Conservation (phyloP, 2,888 invertebrate species). For the Dynastes grantii region DNA sequence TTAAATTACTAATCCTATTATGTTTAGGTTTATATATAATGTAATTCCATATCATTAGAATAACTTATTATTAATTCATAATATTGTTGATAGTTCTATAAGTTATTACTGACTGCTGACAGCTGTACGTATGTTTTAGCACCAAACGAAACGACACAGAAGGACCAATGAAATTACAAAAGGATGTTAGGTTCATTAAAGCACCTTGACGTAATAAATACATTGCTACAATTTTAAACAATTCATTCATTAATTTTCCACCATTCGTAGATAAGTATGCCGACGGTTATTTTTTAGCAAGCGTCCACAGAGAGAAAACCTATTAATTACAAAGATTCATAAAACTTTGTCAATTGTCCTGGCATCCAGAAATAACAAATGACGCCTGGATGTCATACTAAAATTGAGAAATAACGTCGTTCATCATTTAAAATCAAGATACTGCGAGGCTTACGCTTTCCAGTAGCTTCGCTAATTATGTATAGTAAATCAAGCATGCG, state of each 20-base stretch:
- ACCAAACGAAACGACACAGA: too few species aligned
- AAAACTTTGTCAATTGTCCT: constrained; percentile 48
- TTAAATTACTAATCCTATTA: too few species aligned
- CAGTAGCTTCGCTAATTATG: constrained; percentile 39
- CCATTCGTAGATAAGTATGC: not conserved
- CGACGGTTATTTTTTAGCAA: constrained; percentile 13
- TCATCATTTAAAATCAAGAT: constrained; percentile 53
- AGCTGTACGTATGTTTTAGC: too few species aligned
- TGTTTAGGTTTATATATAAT: too few species aligned
- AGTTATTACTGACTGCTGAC: too few species aligned
- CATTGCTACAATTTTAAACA: not conserved
- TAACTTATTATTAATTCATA: too few species aligned
- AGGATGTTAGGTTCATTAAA: too few species aligned
- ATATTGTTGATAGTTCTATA: too few species aligned
- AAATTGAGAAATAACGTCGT: constrained; percentile 57
- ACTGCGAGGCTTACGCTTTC: constrained; percentile 35
- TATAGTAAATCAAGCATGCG: constrained; percentile 40
- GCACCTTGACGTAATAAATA: too few species aligned
- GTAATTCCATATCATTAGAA: too few species aligned
- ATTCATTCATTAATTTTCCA: constrained; percentile 25
- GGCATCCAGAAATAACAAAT: constrained; percentile 54
- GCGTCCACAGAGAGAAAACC: constrained; percentile 15
- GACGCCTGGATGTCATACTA: constrained; percentile 54
- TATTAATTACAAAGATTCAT: constrained; percentile 47
- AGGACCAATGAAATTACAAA: too few species aligned